Evolutionary conservation across 2,888 invertebrate species (phyloP).

Genomic region (Linnaemya tessellans): DNA sequence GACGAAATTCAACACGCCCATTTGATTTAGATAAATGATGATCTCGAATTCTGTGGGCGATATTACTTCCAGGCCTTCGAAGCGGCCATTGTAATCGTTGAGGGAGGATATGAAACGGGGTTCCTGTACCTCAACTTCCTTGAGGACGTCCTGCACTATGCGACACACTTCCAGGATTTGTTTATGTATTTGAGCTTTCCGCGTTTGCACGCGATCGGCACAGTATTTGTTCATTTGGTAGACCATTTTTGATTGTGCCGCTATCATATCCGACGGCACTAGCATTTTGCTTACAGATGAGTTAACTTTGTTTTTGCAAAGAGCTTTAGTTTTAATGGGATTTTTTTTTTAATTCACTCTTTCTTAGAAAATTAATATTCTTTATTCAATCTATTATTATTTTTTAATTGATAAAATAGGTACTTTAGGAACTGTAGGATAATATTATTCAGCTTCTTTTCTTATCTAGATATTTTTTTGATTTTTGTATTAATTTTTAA

Average conservation of each 20-base stretch:
- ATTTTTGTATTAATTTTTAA: slow-evolving; percentile 2
- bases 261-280: slow-evolving; percentile 96
- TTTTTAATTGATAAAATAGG: slow-evolving; percentile 2
- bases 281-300: slow-evolving; percentile 87
- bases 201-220: slow-evolving; percentile 93
- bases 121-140: slow-evolving; percentile 97
- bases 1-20: slow-evolving; percentile 99
- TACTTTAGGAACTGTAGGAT: too few species aligned
- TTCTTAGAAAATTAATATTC: not conserved
- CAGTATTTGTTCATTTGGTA: slow-evolving; percentile 98
- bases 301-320: not conserved
- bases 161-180: slow-evolving; percentile 95
- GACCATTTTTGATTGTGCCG: slow-evolving; percentile 96
- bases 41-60: slow-evolving; percentile 98
- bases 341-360: not conserved
- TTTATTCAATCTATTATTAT: not conserved
- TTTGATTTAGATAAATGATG: slow-evolving; percentile 97
- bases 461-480: not conserved
- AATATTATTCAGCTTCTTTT: not conserved
- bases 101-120: slow-evolving; percentile 96
- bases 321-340: slow-evolving; percentile 4
- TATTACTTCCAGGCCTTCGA: slow-evolving; percentile 95
- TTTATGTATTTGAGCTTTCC: slow-evolving; percentile 94
- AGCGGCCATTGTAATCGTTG: slow-evolving; percentile 94
- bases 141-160: slow-evolving; percentile 96